A percentile compares a stretch with the other conserved stretches of the same genome.
phyloP scores from a whole-genome alignment of 35 echinoderm and acorn worm species.

The Strongylocentrotus purpuratus region DNA sequence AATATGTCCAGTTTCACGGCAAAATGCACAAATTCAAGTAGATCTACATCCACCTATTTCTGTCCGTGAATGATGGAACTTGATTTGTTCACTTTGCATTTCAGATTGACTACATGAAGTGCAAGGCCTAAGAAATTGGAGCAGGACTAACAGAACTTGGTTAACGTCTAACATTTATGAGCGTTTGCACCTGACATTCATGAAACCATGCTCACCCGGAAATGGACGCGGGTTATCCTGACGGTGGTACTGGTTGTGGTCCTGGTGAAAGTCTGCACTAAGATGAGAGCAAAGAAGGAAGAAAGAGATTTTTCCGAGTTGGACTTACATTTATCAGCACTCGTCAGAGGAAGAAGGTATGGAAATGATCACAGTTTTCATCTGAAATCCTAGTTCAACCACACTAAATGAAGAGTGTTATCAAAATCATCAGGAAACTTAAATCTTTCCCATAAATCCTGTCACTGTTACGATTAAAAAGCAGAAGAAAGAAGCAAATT shows the following conservation, averaged over 20 bases:
- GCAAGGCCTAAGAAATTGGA: neutral
- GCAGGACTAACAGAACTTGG: neutral
- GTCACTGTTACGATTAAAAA: neutral
- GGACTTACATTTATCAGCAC: neutral
- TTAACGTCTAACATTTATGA: neutral
- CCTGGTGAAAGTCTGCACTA: conserved; percentile 6
- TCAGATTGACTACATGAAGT: neutral
- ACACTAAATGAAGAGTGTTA: neutral
- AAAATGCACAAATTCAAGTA: too few relatives aligned
- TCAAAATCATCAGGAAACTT: neutral
- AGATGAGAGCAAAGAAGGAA: neutral
- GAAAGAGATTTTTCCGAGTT: neutral
- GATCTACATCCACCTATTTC: too few relatives aligned
- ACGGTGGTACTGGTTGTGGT: neutral
- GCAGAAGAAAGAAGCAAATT: neutral
- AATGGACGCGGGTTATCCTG: conserved; percentile 19
- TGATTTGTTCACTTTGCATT: too few relatives aligned
- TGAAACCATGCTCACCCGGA: neutral
- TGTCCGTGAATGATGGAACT: too few relatives aligned
- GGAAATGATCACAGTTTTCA: neutral
- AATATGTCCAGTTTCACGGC: too few relatives aligned
- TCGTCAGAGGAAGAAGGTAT: conserved; percentile 28
- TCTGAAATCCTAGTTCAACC: neutral
- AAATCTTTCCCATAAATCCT: neutral
- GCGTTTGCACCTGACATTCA: neutral